Evolutionary conservation across 2,888 invertebrate genomes (phyloP), one percentile per base, ranked within the genome.

Genomic region (Hemaris fuciformis): DNA sequence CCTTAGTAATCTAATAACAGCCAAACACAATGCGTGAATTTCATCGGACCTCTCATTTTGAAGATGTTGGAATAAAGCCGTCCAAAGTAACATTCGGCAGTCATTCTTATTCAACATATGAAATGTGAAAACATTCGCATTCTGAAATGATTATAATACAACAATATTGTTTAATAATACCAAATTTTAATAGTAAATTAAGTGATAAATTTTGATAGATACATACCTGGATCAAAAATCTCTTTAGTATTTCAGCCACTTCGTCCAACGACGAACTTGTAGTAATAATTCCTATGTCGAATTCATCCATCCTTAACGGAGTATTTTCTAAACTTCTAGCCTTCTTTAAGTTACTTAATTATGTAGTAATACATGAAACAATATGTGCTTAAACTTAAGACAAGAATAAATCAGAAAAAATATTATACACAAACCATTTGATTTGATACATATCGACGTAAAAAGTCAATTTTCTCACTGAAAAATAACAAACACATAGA

Each of bases 1-100:
- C 96, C 96, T 96, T 64, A 96, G 84, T 64, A 96, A 93, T 69
- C 95, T 88, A 58, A 96, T 87, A 45, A 93, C 88, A 62, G 93
- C 87, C 68, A 96, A 90, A 72, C 94, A 95, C 60, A 93, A 77
- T 45, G 87, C 82, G 75, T 94, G 93, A 64, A 94, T 80, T 13
- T 87, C 65, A 62, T 85, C 81, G 63, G 91, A 83, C 31, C 88
- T 78, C 57, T 89, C 81, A 65, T 93, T 89, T 64, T 92, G 89
- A n/a, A 96, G 85, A 70, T 93, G 90, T 68, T 92, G 85, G 76
- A 95, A 95, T 61, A 96, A 77, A 31, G 89, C 88, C 22, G 91
- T 88, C 96, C 96, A 96, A 57, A 96, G 72, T 46, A 93, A 81
- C 60, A 85, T 84, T 70, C 95, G 88, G 66, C 89, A 88, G 69